Conservation (phyloP, 2,888 invertebrate genomes). For the Epirrita christyi region DNA sequence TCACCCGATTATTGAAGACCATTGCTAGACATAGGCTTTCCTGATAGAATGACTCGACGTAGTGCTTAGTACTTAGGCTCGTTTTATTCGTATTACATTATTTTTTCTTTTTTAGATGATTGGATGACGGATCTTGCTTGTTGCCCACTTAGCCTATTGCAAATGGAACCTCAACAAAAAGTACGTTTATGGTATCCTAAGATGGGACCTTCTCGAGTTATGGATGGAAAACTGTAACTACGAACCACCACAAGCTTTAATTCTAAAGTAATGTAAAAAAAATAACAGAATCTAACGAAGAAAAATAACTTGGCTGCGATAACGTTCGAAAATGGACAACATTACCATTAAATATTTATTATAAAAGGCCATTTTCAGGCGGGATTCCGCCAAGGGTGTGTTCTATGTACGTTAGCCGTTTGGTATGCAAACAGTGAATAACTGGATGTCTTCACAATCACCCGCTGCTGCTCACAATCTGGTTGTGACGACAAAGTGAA, state of each 20-base stretch:
- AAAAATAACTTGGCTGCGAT: background rate
- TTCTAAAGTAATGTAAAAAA: background rate
- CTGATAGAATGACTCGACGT: too few species aligned
- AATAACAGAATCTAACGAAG: background rate
- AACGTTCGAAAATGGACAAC: constrained; percentile 1
- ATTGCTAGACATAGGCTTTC: too few species aligned
- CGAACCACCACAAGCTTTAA: background rate
- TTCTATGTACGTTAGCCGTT: constrained; percentile 12
- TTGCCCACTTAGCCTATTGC: too few species aligned
- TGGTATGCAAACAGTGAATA: constrained; percentile 19
- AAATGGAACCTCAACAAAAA: too few species aligned
- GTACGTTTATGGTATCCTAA: too few species aligned
- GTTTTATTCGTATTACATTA: too few species aligned
- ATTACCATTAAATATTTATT: background rate
- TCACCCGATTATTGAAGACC: too few species aligned
- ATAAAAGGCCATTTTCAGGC: constrained; percentile 6
- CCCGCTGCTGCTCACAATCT: constrained; percentile 13
- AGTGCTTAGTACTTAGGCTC: too few species aligned
- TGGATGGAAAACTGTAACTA: too few species aligned
- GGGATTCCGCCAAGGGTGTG: constrained; percentile 2
- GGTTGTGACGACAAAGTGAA: constrained; percentile 12
- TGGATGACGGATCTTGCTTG: too few species aligned
- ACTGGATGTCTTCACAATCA: constrained; percentile 16
- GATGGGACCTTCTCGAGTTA: too few species aligned
- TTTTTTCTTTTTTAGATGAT: too few species aligned